Evolutionary conservation across 2,888 invertebrate genomes (phyloP), one percentile per base, ranked within the genome.

Genomic region (Lutraria lutraria): DNA sequence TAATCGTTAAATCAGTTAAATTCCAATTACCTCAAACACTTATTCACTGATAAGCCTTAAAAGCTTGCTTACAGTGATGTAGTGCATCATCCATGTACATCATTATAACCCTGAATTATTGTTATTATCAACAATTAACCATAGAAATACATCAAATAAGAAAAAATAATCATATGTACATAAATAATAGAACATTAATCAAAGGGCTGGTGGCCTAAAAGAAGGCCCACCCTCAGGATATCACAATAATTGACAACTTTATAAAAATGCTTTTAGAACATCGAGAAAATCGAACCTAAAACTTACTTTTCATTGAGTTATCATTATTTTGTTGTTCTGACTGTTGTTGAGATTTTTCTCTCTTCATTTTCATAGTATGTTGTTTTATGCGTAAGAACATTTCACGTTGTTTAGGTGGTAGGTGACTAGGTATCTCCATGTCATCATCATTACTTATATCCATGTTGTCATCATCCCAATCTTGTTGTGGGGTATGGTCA

Each of bases 401-500:
- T 93, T 98, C 98, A 85, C 97, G 97, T 93, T 98, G 98, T 93
- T 97, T 97, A 92, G 97, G 97, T 3, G 98, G 98, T 88, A 98
- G 96, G 93, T 97, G 97, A 25, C 97, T 96, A 0, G 97, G 97
- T 21, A 97, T 94, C 54, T 94, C 95, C 83, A 93, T 79, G 25
- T 89, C 90, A 21, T 81, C 87, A 83, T 79, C 88, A 25, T 19
- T 82, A 21, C 84, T 60, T 6, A 85, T 79, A 15, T 85, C 53
- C 12, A 60, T 52, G 25, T 86, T 84, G 19, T 89, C 88, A n/a
- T 88, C 86, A 52, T 88, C 89, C 88, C 88, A 88, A 19, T 91
- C 89, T 79, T 88, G 91, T 53, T 89, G 85, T 16, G 88, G 88
- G 16, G 88, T 84, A 29, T 82, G 52, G 82, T 86, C 80, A 63